Evolutionary conservation across 1,140 invertebrate genomes (phyloP), one percentile per base, ranked within the genome.

Genomic region (Aphaenogaster ashmeadi): DNA sequence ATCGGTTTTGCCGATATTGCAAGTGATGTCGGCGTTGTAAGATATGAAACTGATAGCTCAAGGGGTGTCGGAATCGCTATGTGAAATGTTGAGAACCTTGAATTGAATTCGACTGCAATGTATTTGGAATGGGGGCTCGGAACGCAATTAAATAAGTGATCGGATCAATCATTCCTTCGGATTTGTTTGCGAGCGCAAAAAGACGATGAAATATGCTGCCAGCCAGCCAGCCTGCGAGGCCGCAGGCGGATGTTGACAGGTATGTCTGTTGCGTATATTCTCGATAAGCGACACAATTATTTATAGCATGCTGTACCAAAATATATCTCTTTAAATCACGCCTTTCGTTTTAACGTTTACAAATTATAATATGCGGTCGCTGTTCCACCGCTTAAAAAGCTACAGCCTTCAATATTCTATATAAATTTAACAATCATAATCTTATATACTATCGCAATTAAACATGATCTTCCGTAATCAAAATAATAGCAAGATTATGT

Each of bases 191-290:
- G 77, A 90, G 84, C 85, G 80, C 64, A 81, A 91, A 90, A 87
- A 91, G 90, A 87, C 77, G 89, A 92, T 90, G 90, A 90, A 91
- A 86, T 86, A 88, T 93, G 92, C 90, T 83, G 64, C 77, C 74
- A 79, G 62, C 77, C 74, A 79, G 62, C 41, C 71, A 33, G 44
- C 66, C 6, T 66, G 83, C 58, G 85, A 89, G 89, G 87, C 83
- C 86, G 89, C 87, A 91, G 86, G 86, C 92, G 92, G 91, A 92
- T 92, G 86, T 91, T 89, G 91, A 92, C 87, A 92, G 88, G 78
- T 88, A 93, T 90, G 91, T 88, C 89, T 91, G 90, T 93, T 92
- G 90, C 90, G 89, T 90, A 54, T 58, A n/a, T 18, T 75, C 89
- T 92, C 79, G 88, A 75, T 80, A 54, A 83, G 83, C 81, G 88